A percentile compares a stretch with the other conserved stretches of the same genome.
Conservation (phyloP, 2,797 vertebrate species). For the Pampus argenteus region DNA sequence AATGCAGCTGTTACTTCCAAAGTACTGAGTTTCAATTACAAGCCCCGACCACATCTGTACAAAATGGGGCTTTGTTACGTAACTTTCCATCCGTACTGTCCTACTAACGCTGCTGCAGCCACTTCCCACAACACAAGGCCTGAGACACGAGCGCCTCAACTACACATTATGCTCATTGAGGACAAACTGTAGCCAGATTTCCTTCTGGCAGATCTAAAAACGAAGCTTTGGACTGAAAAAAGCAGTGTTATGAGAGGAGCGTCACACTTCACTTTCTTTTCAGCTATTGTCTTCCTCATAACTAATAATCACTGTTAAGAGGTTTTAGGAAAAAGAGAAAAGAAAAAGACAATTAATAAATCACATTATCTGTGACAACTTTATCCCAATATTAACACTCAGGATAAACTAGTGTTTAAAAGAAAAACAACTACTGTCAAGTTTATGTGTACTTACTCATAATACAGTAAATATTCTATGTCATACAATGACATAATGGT, state of each 20-base stretch:
- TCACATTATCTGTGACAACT: not conserved
- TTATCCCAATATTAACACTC: not conserved
- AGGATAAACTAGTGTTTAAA: too few relatives aligned
- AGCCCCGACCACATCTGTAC: slow-evolving; percentile 18
- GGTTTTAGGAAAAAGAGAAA: not conserved
- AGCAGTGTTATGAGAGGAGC: not conserved
- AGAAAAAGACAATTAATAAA: too few relatives aligned
- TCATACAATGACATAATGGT: not conserved
- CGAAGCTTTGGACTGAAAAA: not conserved
- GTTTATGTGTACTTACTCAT: too few relatives aligned
- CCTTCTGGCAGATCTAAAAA: not conserved
- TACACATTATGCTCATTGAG: not conserved
- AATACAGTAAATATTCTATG: not conserved
- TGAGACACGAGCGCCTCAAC: not conserved
- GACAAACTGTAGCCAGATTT: not conserved
- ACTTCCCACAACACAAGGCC: slow-evolving; percentile 10
- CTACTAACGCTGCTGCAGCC: slow-evolving; percentile 22
- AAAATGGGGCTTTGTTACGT: slow-evolving; percentile 20
- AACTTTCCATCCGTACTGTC: slow-evolving; percentile 27
- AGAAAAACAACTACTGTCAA: too few relatives aligned
- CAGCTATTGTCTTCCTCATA: too few relatives aligned
- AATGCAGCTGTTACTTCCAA: not conserved
- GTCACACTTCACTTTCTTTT: too few relatives aligned
- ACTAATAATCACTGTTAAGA: not conserved
- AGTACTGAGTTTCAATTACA: slow-evolving; percentile 6